phyloP scores from a whole-genome alignment of 2,888 invertebrate species.

The Pyrgus malvae region DNA sequence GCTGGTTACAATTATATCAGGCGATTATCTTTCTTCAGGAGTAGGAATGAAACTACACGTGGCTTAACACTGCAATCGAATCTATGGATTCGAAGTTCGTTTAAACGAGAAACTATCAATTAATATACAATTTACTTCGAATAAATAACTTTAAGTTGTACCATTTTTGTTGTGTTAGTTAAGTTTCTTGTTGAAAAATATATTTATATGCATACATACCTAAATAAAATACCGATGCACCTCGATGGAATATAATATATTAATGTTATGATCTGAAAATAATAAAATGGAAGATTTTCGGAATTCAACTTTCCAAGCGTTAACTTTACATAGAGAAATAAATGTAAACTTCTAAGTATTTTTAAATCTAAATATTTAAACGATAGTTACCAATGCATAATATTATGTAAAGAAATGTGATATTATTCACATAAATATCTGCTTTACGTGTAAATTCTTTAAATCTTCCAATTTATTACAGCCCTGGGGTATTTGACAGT shows the following conservation, averaged over 20 bases:
- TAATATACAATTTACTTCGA: conserved; percentile 13
- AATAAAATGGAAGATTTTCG: neutral
- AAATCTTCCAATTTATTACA: conserved; percentile 12
- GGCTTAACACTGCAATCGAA: no score
- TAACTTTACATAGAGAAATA: no score
- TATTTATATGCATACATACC: neutral
- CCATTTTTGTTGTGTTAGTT: conserved; percentile 10
- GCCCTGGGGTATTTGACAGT: neutral
- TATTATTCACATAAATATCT: no score
- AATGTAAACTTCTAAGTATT: neutral
- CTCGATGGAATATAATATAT: neutral
- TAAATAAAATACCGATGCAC: neutral
- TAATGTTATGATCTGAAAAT: neutral
- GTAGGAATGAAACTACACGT: no score
- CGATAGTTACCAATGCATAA: no score
- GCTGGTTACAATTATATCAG: no score
- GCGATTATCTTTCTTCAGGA: no score
- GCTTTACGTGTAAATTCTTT: neutral
- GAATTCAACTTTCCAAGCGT: neutral
- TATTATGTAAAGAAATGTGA: no score
- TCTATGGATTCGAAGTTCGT: no score
- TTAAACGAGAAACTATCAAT: neutral
- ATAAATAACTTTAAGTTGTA: conserved; percentile 20
- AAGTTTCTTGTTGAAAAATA: conserved; percentile 5
- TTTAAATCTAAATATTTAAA: neutral